Percentiles rank a stretch among this genome's conserved stretches.
Conservation (phyloP, 2,797 vertebrate species). For the Mionectes olivaceus region DNA sequence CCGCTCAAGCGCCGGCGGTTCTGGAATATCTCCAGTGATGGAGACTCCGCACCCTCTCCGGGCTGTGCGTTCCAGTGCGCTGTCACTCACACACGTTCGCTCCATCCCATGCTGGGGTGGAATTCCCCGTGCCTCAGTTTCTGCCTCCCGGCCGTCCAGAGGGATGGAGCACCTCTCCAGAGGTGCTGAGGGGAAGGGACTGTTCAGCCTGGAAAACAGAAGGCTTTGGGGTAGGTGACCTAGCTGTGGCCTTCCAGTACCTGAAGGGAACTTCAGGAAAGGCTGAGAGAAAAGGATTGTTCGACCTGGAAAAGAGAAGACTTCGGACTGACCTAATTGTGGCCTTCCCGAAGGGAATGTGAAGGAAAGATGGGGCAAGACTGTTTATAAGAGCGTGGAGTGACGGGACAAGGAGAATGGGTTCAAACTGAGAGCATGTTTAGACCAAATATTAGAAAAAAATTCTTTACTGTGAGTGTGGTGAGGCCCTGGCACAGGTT, state of each 20-base stretch:
- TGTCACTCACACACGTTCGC: too few relatives aligned
- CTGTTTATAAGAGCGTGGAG: accelerated
- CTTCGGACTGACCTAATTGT: not conserved
- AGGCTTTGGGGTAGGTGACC: not conserved
- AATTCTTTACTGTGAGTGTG: not conserved
- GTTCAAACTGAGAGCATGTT: not conserved
- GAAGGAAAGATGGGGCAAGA: not conserved
- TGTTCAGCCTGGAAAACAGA: not conserved
- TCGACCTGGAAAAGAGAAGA: not conserved
- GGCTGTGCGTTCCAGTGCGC: not conserved
- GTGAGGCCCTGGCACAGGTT: not conserved
- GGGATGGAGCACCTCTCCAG: not conserved
- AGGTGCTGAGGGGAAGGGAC: not conserved
- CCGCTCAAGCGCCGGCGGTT: too few relatives aligned
- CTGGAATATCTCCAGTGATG: not conserved
- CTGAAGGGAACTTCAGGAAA: not conserved
- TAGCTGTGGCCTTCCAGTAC: not conserved
- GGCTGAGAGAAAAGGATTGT: not conserved
- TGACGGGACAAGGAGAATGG: not conserved
- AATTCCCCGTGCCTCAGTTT: not conserved
- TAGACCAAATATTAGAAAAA: too few relatives aligned
- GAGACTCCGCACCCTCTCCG: not conserved
- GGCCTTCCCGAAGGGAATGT: not conserved
- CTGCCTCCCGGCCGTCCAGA: not conserved
- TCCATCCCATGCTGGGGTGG: not conserved